Percentiles rank a stretch among this genome's conserved stretches.
phyloP scores from a whole-genome alignment of 2,888 invertebrate species.

The Philaethria dido region DNA sequence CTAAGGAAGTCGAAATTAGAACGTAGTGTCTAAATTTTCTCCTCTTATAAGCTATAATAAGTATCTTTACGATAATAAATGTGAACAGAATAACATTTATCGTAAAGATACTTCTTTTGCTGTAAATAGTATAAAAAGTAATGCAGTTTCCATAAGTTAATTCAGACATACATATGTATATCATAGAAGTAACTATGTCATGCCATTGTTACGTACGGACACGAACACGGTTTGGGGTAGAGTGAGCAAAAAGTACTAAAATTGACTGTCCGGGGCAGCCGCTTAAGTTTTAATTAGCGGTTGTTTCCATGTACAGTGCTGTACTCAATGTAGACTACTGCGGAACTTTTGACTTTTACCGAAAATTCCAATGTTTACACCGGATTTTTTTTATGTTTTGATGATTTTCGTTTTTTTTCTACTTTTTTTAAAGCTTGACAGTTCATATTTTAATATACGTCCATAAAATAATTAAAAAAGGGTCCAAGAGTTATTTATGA shows the following conservation, averaged over 20 bases:
- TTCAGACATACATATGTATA: background rate
- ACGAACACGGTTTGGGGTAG: conserved; percentile 36
- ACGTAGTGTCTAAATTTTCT: too few relatives aligned
- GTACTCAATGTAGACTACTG: conserved; percentile 24
- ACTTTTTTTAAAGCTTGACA: too few relatives aligned
- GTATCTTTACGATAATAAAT: too few relatives aligned
- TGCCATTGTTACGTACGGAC: conserved; percentile 26
- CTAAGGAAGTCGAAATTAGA: too few relatives aligned
- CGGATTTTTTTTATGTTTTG: background rate
- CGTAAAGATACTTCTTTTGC: too few relatives aligned
- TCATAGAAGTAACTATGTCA: conserved; percentile 22
- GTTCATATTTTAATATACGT: too few relatives aligned
- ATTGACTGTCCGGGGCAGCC: conserved; percentile 64
- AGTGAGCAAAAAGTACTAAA: conserved; percentile 61
- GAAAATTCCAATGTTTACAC: background rate
- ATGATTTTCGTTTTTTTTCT: background rate
- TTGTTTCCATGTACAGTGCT: conserved; percentile 26
- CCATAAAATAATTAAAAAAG: too few relatives aligned
- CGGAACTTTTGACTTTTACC: conserved; percentile 24
- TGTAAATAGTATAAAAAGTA: background rate
- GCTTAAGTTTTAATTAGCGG: conserved; percentile 75
- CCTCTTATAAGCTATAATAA: too few relatives aligned
- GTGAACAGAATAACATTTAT: too few relatives aligned
- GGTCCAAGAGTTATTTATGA: too few relatives aligned
- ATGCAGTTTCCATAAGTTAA: background rate